Percentiles rank a stretch among this genome's conserved stretches.
Conservation (phyloP, 2,888 invertebrate species). For the Lasioglossum morio region DNA sequence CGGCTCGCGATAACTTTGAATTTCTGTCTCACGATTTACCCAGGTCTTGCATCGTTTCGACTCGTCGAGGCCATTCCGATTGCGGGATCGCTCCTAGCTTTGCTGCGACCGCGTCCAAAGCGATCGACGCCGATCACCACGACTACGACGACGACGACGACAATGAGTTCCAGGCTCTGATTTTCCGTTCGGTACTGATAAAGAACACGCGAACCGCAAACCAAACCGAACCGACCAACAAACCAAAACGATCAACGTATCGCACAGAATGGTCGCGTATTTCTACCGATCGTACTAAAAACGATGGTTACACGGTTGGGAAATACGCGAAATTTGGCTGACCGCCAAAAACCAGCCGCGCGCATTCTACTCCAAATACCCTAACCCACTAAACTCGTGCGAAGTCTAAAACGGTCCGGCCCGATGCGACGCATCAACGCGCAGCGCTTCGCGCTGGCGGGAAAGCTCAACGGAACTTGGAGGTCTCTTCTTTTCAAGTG, state of each 20-base stretch:
- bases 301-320: conserved; percentile 76
- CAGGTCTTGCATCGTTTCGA: background rate
- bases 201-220: background rate
- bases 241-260: background rate
- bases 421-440: background rate
- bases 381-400: conserved; percentile 70
- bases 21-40: background rate
- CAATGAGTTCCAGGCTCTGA: background rate
- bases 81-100: background rate
- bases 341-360: conserved; percentile 69
- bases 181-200: background rate
- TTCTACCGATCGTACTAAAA: conserved; percentile 75
- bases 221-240: background rate
- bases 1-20: background rate
- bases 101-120: background rate
- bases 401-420: conserved; percentile 56
- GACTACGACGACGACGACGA: background rate
- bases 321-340: conserved; percentile 75
- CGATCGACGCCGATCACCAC: background rate
- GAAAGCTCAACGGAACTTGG: too few relatives aligned
- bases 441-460: background rate
- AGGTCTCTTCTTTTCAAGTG: too few relatives aligned
- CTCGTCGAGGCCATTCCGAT: background rate
- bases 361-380: conserved; percentile 68
- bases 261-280: conserved; percentile 54